Conservation (phyloP, 2,113 vertebrate species). For the Callospermophilus lateralis region DNA sequence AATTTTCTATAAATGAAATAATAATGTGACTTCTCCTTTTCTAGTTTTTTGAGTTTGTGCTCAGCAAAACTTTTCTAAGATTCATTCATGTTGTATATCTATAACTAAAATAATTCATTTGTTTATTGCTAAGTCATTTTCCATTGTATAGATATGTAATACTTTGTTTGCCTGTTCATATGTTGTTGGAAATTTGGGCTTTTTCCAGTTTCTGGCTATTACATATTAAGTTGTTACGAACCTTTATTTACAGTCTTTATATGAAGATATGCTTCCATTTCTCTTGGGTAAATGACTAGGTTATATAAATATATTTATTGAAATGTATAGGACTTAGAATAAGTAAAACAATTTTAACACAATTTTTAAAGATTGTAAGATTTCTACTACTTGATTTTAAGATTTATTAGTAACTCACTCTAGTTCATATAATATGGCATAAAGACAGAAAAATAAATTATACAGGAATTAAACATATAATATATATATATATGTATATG, state of each 20-base stretch:
- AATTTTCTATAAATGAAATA: constrained; percentile 40
- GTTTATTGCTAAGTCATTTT: neutral
- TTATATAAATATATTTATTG: too few relatives aligned
- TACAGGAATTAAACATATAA: too few relatives aligned
- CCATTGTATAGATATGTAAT: neutral
- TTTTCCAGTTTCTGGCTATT: neutral
- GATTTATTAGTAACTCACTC: neutral
- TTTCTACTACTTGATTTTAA: neutral
- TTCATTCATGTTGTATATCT: neutral
- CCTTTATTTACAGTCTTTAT: neutral
- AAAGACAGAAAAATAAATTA: neutral
- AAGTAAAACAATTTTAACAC: neutral
- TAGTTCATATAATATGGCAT: neutral
- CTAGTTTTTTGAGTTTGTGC: neutral
- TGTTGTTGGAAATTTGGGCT: neutral
- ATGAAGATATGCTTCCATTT: neutral
- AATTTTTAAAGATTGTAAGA: neutral
- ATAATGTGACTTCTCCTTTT: neutral
- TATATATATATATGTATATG: too few relatives aligned
- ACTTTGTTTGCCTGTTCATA: neutral
- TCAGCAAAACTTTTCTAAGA: constrained; percentile 18
- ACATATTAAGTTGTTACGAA: neutral
- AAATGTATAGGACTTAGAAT: neutral
- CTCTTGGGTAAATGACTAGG: neutral
- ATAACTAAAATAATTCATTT: neutral